These are phyloP conservation scores for Sarcophaga bullata DNA, from an alignment of 1,140 invertebrate species.

Conservation along the genomic window DNA sequence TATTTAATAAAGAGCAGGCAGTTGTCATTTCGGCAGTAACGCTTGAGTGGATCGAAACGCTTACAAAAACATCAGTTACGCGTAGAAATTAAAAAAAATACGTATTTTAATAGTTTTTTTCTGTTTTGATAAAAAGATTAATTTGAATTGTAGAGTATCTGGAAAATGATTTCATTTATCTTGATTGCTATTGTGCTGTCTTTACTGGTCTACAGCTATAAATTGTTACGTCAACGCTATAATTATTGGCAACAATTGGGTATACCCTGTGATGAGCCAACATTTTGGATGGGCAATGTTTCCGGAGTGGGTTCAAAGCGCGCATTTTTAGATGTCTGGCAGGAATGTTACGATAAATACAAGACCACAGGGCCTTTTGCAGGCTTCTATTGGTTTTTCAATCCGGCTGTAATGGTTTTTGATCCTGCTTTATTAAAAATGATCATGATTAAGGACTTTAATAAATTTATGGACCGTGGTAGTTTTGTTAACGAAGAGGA, in stretches of 20 bases:
- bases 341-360: slow-evolving; percentile 53
- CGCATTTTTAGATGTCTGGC: slow-evolving; percentile 10
- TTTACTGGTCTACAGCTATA: slow-evolving; percentile 11
- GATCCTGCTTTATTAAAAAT: slow-evolving; percentile 57
- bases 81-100: not conserved
- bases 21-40: too few relatives aligned
- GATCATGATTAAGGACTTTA: slow-evolving; percentile 61
- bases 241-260: slow-evolving; percentile 34
- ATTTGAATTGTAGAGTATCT: not conserved
- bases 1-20: too few relatives aligned
- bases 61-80: too few relatives aligned
- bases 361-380: slow-evolving; percentile 54
- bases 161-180: not conserved
- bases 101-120: not conserved
- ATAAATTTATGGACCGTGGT: slow-evolving; percentile 63
- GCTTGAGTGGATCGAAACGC: too few relatives aligned
- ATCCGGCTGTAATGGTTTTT: slow-evolving; percentile 45
- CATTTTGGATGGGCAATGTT: slow-evolving; percentile 37
- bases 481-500: slow-evolving; percentile 67
- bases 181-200: slow-evolving; percentile 12
- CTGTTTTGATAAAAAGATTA: not conserved
- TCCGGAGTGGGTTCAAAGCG: slow-evolving; percentile 13
- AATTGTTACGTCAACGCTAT: slow-evolving; percentile 45
- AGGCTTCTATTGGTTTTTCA: slow-evolving; percentile 53
- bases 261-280: slow-evolving; percentile 40